A percentile compares a stretch with the other conserved stretches of the same genome.
phyloP scores from a whole-genome alignment of 2,113 vertebrate species.

The Hassar affinis region DNA sequence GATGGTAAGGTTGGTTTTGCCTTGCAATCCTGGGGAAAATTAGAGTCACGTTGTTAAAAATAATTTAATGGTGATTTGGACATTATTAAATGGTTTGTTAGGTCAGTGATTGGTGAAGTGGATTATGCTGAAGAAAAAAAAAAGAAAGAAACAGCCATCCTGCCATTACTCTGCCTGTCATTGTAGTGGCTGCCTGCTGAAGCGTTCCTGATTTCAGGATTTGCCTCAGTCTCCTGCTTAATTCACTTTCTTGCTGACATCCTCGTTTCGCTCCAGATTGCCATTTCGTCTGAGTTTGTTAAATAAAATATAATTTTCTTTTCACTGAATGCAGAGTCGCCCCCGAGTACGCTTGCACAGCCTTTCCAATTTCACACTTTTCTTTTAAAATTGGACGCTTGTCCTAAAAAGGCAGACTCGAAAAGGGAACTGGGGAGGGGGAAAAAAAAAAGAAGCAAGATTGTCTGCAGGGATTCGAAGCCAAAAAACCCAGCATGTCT shows the following conservation, averaged over 20 bases:
- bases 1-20: neutral
- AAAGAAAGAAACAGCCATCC: conserved; percentile 5
- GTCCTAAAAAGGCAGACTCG: neutral
- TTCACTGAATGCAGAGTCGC: neutral
- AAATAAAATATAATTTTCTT: conserved; percentile 14
- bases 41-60: neutral
- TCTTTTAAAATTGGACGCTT: neutral
- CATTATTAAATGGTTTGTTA: neutral
- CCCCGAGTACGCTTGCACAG: neutral
- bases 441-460: neutral
- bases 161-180: neutral
- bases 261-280: neutral
- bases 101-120: neutral
- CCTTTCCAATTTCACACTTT: neutral
- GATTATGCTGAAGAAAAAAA: neutral
- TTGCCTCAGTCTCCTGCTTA: neutral
- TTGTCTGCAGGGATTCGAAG: conserved; percentile 18
- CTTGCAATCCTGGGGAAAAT: neutral
- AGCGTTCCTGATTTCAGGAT: neutral
- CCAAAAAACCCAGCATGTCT: conserved; percentile 1
- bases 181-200: neutral
- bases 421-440: too few species aligned
- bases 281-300: neutral
- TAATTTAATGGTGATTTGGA: neutral
- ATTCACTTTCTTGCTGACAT: conserved; percentile 14